Conservation (phyloP, 1,140 invertebrate species). For the Maniola jurtina region DNA sequence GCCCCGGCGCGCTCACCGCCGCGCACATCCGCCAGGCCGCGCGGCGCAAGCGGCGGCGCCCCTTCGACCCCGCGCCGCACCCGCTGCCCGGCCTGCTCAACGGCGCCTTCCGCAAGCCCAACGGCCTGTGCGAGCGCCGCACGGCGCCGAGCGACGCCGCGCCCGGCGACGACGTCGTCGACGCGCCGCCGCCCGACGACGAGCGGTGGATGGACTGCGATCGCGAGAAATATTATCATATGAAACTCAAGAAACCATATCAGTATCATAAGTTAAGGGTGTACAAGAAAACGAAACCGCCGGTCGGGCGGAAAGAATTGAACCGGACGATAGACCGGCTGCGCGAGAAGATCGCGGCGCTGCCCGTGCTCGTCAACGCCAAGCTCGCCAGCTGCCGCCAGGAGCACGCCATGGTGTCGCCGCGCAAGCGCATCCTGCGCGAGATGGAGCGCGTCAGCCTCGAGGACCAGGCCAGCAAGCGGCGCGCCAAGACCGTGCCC, state of each 20-base stretch:
- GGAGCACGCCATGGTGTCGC: slow-evolving; percentile 81
- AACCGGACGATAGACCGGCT: slow-evolving; percentile 71
- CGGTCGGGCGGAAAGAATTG: slow-evolving; percentile 62
- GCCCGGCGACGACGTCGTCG: slow-evolving; percentile 60
- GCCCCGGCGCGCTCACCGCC: slow-evolving; percentile 78
- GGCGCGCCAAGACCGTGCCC: slow-evolving; percentile 73
- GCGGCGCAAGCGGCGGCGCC: slow-evolving; percentile 80
- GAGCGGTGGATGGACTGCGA: slow-evolving; percentile 62
- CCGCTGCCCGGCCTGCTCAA: not conserved
- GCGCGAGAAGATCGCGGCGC: slow-evolving; percentile 64
- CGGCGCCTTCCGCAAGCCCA: not conserved
- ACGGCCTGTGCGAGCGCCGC: slow-evolving; percentile 30
- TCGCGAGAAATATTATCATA: slow-evolving; percentile 69
- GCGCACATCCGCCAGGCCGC: slow-evolving; percentile 61
- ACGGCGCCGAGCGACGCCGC: slow-evolving; percentile 60
- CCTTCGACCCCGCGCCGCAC: slow-evolving; percentile 44
- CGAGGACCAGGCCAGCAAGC: slow-evolving; percentile 80
- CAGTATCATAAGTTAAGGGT: slow-evolving; percentile 76
- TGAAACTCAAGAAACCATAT: slow-evolving; percentile 75
- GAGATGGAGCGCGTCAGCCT: slow-evolving; percentile 86
- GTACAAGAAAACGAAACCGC: slow-evolving; percentile 69
- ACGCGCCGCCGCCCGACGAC: slow-evolving; percentile 50
- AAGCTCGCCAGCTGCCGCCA: slow-evolving; percentile 70
- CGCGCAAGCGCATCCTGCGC: slow-evolving; percentile 85
- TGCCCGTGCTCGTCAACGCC: slow-evolving; percentile 69